Evolutionary conservation across 2,888 invertebrate species (phyloP), one percentile per base, ranked within the genome.

Genomic region (Eristalis tenax): DNA sequence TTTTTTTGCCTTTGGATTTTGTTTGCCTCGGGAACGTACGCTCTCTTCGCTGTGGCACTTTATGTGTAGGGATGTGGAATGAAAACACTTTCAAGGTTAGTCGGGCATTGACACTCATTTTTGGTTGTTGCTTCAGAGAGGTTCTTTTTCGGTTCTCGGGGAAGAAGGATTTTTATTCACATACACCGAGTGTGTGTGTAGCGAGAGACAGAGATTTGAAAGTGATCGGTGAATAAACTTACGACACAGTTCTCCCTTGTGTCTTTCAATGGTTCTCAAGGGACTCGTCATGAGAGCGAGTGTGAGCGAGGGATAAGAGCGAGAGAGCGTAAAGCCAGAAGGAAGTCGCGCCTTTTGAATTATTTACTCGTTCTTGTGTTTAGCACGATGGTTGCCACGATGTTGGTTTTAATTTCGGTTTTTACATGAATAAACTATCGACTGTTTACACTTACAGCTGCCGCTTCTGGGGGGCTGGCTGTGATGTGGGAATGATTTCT

Each of bases 61-160:
- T 69, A 40, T 69, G 79, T 75, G 66, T 79, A 83, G 87, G 87
- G 83, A 87, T 83, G 83, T 75, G 43, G 83, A 71, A 83, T 75
- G 65, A 74, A 73, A 70, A 75, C 57, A 75, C 92, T 93, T 93
- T 92, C 93, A 93, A 93, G 93, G 93, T 93, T 93, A 92, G 92
- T 93, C 92, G 93, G 92, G 90, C 93, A 92, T 93, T 93, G 93
- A 93, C 93, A 92, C 91, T 92, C 23, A 69, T 86, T 82, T 83
- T 69, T 4, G 80, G 68, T 74, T 40, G 28, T 70, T 76, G 74
- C 64, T 77, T 43, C 68, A 57, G 28, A 26, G 32, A 32, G 32
- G 32, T 32, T 50, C 59, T 6, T 61, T 50, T 85, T n/a, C 32
- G 38, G n/a, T 82, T 85, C 32, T 57, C 32, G 71, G 32, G 28